Evolutionary conservation across 2,113 vertebrate genomes (phyloP).

Genomic region (Syrrhaptes paradoxus): DNA sequence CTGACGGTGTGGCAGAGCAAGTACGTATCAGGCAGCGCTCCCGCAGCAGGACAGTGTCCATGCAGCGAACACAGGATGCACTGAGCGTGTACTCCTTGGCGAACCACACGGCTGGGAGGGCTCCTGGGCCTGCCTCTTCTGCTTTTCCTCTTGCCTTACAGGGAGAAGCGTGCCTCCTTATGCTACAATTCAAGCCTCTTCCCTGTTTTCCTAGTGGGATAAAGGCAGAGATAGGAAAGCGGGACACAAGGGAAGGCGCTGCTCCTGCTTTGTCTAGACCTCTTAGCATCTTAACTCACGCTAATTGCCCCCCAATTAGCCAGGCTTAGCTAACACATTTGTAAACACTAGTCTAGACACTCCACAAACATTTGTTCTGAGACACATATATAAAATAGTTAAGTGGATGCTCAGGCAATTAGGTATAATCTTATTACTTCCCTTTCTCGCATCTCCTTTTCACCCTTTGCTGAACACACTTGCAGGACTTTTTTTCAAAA

Average conservation of each 20-base stretch:
- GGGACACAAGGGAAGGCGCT: background rate
- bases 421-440: conserved; percentile 37
- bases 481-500: background rate
- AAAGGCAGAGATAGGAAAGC: background rate
- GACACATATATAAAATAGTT: conserved; percentile 38
- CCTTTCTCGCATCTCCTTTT: background rate
- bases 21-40: accelerated
- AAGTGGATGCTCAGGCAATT: conserved; percentile 53
- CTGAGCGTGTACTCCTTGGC: background rate
- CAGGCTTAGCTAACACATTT: conserved; percentile 21
- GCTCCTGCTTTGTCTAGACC: conserved; percentile 5
- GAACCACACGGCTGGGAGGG: accelerated
- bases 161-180: background rate
- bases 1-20: accelerated
- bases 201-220: background rate
- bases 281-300: background rate
- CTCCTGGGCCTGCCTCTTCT: background rate
- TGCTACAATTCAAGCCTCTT: background rate
- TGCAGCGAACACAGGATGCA: background rate
- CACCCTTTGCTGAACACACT: background rate
- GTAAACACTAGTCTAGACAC: conserved; percentile 51
- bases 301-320: conserved; percentile 64
- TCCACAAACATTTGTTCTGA: conserved; percentile 62
- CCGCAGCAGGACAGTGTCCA: accelerated
- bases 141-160: background rate